These are phyloP conservation scores for Parotia lawesii DNA, from an alignment of 2,113 vertebrate species.

Conservation along the genomic window DNA sequence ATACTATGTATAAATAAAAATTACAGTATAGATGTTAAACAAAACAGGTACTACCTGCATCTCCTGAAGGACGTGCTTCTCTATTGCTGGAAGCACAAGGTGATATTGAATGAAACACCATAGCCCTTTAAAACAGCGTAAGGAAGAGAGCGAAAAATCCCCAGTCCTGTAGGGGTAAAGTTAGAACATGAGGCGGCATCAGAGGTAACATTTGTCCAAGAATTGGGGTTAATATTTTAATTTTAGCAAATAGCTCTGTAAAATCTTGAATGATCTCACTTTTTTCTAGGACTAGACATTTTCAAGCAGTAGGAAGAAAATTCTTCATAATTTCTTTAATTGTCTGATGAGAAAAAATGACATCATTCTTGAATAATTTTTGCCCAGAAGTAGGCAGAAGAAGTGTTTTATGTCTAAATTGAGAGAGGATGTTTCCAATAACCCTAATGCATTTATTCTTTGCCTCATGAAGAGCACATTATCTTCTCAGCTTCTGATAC, in stretches of 20 bases:
- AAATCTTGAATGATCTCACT: neutral
- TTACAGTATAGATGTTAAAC: rapidly evolving
- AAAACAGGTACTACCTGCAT: neutral
- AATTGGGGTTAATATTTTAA: neutral
- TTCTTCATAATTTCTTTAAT: neutral
- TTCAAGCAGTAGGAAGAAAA: neutral
- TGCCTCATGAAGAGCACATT: neutral
- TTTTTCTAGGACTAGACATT: neutral
- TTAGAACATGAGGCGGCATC: neutral
- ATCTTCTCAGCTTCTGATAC: neutral
- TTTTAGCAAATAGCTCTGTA: neutral
- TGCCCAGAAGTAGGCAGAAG: neutral
- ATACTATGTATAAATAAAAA: neutral
- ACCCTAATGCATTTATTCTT: neutral
- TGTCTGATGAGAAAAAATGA: neutral
- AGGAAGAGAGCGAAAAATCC: neutral
- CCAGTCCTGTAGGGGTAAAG: neutral
- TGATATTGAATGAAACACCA: neutral
- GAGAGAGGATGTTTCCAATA: neutral
- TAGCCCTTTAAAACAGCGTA: neutral
- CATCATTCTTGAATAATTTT: neutral
- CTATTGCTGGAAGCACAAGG: neutral
- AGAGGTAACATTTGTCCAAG: neutral
- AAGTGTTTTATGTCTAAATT: neutral
- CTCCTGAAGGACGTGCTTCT: neutral